Percentiles rank a stretch among this genome's conserved stretches.
Evolutionary conservation across 2,888 invertebrate species (phyloP).

Genomic region (Heteromyza rotundicornis): DNA sequence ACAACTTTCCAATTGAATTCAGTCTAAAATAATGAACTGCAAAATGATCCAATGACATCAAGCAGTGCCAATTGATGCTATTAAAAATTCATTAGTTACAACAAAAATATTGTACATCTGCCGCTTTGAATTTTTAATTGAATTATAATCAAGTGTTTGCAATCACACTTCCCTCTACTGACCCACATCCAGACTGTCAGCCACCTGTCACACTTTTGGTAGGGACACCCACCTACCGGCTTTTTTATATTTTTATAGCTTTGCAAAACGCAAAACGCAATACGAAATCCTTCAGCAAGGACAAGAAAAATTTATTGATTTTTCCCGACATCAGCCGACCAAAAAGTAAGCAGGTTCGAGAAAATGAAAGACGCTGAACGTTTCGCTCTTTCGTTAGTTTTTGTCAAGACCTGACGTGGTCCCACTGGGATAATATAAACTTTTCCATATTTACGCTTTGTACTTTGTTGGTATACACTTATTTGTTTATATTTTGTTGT

Average conservation of each 20-base stretch:
- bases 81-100: too few species aligned
- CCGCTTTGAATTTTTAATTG: too few species aligned
- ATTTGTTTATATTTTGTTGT: not conserved
- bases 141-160: too few species aligned
- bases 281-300: constrained; percentile 39
- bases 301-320: constrained; percentile 29
- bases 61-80: too few species aligned
- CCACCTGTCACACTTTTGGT: not conserved
- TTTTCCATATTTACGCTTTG: not conserved
- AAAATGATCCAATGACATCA: too few species aligned
- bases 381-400: not conserved
- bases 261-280: constrained; percentile 7
- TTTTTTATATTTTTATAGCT: constrained; percentile 26
- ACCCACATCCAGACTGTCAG: constrained; percentile 5
- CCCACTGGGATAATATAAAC: too few species aligned
- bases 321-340: not conserved
- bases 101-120: too few species aligned
- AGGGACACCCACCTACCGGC: constrained; percentile 30
- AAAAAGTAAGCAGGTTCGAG: not conserved
- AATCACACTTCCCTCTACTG: too few species aligned
- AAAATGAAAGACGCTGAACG: not conserved
- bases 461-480: not conserved
- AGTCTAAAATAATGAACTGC: too few species aligned
- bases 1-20: not conserved
- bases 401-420: too few species aligned